Evolutionary conservation across 2,888 invertebrate genomes (phyloP), one percentile per base, ranked within the genome.

Genomic region (Euclidia mi): DNA sequence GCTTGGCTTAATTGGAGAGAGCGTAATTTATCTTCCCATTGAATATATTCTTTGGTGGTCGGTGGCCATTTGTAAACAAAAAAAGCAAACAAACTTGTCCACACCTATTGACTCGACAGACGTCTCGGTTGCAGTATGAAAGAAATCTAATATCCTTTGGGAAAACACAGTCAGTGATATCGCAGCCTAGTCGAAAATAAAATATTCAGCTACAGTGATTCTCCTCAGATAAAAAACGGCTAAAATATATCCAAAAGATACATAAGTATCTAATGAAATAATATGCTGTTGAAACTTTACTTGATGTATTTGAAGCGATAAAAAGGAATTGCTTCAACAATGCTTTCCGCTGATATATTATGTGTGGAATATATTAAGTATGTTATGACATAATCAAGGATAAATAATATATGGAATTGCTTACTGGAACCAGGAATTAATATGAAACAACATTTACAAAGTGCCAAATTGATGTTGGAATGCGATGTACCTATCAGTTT

Each of bases 81-180:
- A 72, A 74, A 77, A 74, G 70, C 60, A 82, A 82, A 84, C 73
- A 71, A 76, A 73, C 76, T 76, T 77, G 78, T 74, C 72, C 69
- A 66, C 72, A 71, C 73, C 72, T 73, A 74, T 68, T 72, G 59
- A 63, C 57, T 49, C 59, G 65, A 60, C 66, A 71, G 70, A 53
- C 56, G 65, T 72, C 66, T 69, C 63, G n/a, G n/a, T n/a, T n/a
- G 56, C 78, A 76, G 75, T 76, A 77, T 75, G 78, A 75, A 80
- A 82, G n/a, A 81, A 84, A 87, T 84, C 76, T 85, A 87, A 89
- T 88, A 87, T 87, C 88, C 86, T 84, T 69, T 67, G 85, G 85
- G 88, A 82, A 80, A 79, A 82, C 72, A 82, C 79, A 79, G 80
- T 60, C 79, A 79, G 78, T 71, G 88, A 89, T 85, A 87, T 81